Base-by-base conservation (phyloP, 2,113 vertebrate genomes). In the Stegastes partitus region DNA sequence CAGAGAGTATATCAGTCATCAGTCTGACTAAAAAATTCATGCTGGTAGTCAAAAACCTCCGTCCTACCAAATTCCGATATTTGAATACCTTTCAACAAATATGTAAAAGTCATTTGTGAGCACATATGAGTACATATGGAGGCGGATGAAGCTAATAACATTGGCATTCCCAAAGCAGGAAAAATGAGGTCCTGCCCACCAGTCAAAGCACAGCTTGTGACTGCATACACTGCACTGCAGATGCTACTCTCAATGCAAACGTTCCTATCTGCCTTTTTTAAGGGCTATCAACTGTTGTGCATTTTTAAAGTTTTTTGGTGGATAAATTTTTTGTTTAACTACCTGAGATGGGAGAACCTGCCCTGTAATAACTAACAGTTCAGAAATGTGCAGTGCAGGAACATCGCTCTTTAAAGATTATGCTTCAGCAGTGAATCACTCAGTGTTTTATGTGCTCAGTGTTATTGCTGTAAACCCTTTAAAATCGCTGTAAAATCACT, bases 401-500 rank as follows among this genome's bases (percentile, higher is more conserved):
- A 42, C 42, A 22, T 62, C 63, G 56, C 68, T 58, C 70, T 87
- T 80, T 51, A 66, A 57, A 74, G 55, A 51, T 69, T 50, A 73
- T 65, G 68, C 21, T 45, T 73, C 71, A 50, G 59, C 55, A 57
- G 28, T 82, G 74, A 86, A 74, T 83, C 85, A 83, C 34, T 55
- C 19, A 45, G 49, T 49, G 21, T 69, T 74, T 81, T 62, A 70
- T 63, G 65, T n/a, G 42, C 65, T 64, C 11, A 0, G 25, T 26
- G 37, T 67, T 49, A 70, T 62, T 4, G 11, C 69, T 68, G 22
- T 67, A 59, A 70, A 73, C 31, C 61, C 8, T 67, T 57, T 54
- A 50, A 81, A 68, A 63, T 42, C n/a, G 7, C 61, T 78, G 39
- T 42, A 42, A 42, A 42, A 42, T 42, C 39, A 14, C 14, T 42